Evolutionary conservation across 2,113 vertebrate species (phyloP).

Genomic region (Xenopus tropicalis): DNA sequence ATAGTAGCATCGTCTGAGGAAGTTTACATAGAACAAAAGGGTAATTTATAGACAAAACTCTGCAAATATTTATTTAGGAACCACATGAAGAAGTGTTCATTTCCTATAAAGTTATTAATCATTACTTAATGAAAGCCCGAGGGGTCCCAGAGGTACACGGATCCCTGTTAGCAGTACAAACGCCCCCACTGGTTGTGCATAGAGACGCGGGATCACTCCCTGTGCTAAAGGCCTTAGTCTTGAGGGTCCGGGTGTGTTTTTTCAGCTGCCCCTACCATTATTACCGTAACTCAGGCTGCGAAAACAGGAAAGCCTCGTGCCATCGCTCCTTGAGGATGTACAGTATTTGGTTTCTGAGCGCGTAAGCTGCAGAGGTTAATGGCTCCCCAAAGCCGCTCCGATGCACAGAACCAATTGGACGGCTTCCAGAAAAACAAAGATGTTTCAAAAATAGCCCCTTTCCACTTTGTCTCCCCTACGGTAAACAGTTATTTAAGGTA

Average conservation of each 20-base stretch:
- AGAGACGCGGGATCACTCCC: too few species aligned
- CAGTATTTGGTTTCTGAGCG: not conserved
- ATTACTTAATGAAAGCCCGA: too few species aligned
- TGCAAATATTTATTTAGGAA: too few species aligned
- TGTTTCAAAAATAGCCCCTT: not conserved
- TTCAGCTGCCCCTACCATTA: not conserved
- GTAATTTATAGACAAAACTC: too few species aligned
- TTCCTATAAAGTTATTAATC: too few species aligned
- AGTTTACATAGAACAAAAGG: too few species aligned
- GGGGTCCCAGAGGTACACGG: too few species aligned
- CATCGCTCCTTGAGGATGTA: conserved; percentile 11
- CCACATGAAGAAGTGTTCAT: too few species aligned
- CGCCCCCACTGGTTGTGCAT: too few species aligned
- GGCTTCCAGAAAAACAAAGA: not conserved
- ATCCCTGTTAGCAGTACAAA: too few species aligned
- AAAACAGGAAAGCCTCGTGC: conserved; percentile 11
- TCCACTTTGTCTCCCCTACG: conserved; percentile 10
- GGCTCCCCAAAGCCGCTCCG: not conserved
- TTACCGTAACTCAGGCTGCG: not conserved
- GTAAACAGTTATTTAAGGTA: conserved; percentile 12
- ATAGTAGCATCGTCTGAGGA: too few species aligned
- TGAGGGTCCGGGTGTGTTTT: not conserved
- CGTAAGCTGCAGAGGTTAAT: not conserved
- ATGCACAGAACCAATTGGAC: not conserved
- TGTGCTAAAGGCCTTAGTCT: not conserved